phyloP scores from a whole-genome alignment of 1,140 invertebrate genomes.

The Colletes latitarsis region DNA sequence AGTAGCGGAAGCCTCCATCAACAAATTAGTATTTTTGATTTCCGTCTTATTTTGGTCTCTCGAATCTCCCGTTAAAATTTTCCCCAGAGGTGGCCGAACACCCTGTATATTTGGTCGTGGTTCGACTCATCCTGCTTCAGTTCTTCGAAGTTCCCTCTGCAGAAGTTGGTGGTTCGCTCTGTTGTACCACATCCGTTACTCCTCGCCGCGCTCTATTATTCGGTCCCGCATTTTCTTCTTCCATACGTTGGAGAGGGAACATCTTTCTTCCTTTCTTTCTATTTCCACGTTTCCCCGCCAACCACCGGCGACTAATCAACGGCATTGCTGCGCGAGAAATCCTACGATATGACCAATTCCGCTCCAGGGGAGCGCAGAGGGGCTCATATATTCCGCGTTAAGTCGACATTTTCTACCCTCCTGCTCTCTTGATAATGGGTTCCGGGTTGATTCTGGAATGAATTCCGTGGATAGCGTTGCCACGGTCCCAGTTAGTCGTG shows the following conservation, averaged over 20 bases:
- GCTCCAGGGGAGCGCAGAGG: background rate
- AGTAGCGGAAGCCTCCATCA: no score
- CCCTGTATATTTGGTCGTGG: background rate
- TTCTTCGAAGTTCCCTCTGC: conserved; percentile 21
- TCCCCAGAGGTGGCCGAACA: no score
- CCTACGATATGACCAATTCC: conserved; percentile 63
- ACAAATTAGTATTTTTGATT: no score
- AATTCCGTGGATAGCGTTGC: conserved; percentile 15
- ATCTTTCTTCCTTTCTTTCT: conserved; percentile 33
- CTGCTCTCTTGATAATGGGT: conserved; percentile 29
- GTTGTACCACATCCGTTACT: background rate
- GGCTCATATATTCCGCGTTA: conserved; percentile 34
- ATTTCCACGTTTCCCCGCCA: conserved; percentile 28
- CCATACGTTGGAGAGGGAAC: conserved; percentile 4
- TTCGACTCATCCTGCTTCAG: conserved; percentile 31
- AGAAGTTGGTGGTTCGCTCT: background rate
- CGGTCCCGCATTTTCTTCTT: conserved; percentile 1
- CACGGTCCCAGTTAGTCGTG: background rate
- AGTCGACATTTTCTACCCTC: conserved; percentile 40
- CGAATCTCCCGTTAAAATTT: no score
- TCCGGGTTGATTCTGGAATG: conserved; percentile 8
- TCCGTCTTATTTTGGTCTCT: no score
- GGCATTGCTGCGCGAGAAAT: conserved; percentile 54
- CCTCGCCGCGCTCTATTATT: conserved; percentile 7
- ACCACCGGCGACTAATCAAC: conserved; percentile 57